These are phyloP conservation scores for Cyanoramphus novaezelandiae DNA, from an alignment of 2,113 vertebrate species.

Conservation along the genomic window DNA sequence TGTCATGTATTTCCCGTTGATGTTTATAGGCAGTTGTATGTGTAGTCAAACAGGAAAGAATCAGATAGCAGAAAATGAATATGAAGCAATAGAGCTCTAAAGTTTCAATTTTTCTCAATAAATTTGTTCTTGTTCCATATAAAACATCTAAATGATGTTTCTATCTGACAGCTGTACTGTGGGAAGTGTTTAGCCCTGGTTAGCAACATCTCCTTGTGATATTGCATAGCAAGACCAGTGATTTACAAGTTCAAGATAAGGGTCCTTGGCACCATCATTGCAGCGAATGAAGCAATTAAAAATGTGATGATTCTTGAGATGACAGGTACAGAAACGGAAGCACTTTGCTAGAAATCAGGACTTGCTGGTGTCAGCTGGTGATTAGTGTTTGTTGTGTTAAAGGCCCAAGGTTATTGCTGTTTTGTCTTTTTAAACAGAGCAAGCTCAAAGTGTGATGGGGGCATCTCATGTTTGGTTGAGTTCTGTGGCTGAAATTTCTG, in stretches of 20 bases:
- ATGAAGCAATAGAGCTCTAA: not conserved
- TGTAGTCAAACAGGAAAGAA: constrained; percentile 14
- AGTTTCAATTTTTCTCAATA: not conserved
- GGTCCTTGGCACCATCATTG: not conserved
- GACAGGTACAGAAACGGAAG: not conserved
- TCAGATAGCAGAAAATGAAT: constrained; percentile 5
- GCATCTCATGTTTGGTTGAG: not conserved
- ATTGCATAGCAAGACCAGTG: not conserved
- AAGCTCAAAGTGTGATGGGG: not conserved
- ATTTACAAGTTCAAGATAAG: not conserved
- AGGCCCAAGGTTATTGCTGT: not conserved
- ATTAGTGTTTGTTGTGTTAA: constrained; percentile 12
- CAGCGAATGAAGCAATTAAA: constrained; percentile 14
- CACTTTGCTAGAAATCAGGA: not conserved
- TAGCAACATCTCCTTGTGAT: not conserved
- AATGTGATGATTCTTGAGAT: not conserved
- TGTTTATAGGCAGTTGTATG: not conserved
- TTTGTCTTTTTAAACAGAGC: not conserved
- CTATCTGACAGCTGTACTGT: not conserved
- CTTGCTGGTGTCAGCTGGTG: not conserved
- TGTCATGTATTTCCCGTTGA: not conserved
- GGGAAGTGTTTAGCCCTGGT: not conserved
- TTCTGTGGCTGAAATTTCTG: not conserved
- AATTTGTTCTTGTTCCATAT: not conserved
- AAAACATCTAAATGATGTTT: not conserved